Conservation (phyloP, 2,888 invertebrate species). For the Harmothoe impar region DNA sequence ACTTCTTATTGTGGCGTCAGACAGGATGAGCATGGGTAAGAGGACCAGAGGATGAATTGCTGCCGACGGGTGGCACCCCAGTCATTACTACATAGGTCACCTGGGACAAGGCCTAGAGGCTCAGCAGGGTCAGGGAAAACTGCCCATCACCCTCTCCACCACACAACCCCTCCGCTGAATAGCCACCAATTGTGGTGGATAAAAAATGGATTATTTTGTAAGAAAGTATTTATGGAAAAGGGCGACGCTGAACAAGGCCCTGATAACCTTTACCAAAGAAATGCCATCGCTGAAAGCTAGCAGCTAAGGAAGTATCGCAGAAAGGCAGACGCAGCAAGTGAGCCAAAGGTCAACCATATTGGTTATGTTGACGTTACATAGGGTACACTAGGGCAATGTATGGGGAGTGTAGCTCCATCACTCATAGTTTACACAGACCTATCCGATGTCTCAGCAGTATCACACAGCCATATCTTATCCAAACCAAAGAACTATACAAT, state of each 20-base stretch:
- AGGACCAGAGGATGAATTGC: neutral
- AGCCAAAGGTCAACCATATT: neutral
- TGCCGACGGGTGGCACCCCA: neutral
- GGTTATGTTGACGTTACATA: neutral
- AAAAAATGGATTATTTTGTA: neutral
- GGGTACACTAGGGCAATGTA: neutral
- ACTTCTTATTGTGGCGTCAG: neutral
- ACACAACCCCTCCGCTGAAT: neutral
- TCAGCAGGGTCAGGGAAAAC: neutral
- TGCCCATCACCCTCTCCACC: neutral
- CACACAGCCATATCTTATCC: too few species aligned
- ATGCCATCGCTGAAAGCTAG: neutral
- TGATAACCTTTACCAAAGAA: neutral
- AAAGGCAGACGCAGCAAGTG: too few species aligned
- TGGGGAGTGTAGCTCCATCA: neutral
- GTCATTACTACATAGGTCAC: neutral
- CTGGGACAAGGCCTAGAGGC: neutral
- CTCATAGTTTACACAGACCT: neutral
- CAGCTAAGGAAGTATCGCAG: neutral
- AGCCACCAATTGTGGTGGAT: neutral
- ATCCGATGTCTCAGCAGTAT: too few species aligned
- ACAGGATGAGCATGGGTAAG: neutral
- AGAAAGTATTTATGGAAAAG: slow-evolving; percentile 1
- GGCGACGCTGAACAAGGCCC: too few species aligned
- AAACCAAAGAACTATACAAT: too few species aligned